Evolutionary conservation across 1,140 invertebrate species (phyloP), one percentile per base, ranked within the genome.

Genomic region (Bombus fervidus): DNA sequence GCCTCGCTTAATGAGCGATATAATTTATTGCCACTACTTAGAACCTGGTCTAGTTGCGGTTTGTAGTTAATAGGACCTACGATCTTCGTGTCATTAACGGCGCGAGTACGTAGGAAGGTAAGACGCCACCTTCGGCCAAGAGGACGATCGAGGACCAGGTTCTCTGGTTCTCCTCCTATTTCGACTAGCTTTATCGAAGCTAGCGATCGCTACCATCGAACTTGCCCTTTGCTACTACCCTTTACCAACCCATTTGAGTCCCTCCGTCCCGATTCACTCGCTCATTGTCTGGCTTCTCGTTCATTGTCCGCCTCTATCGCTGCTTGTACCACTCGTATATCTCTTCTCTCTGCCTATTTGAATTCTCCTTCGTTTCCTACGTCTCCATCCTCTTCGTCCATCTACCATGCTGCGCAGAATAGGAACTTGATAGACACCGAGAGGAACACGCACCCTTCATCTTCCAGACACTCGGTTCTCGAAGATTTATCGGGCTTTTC

Each of bases 21-120:
- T 91, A 91, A 92, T 92, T 92, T 92, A 92, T 92, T 83, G 86
- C 82, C 74, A 81, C 83, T 90, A 90, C 89, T 90, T 81, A 78
- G 83, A 53, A 75, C 69, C 41, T 53, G 86, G 72, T 81, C 86
- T 85, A 87, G 69, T 87, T 76, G 89, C 86, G 86, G 89, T 80
- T 90, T 71, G 39, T 68, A 84, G 89, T 90, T 90, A 90, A 90
- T 90, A 90, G 89, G 81, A 81, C 85, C 83, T 69, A 75, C 80
- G 89, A 88, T 83, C 89, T 90, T 77, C 86, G 89, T 76, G 73
- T 83, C 83, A 90, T 90, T 90, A 90, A 90, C 77, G 53, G 66
- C 39, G 28, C 28, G 28, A 62, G 53, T 66, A 87, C 69, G 74
- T 75, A 68, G 78, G 71, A 89, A 77, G 77, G 81, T 83, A 87